Evolutionary conservation across 2,888 invertebrate genomes (phyloP).

Genomic region (Coelopa pilipes): DNA sequence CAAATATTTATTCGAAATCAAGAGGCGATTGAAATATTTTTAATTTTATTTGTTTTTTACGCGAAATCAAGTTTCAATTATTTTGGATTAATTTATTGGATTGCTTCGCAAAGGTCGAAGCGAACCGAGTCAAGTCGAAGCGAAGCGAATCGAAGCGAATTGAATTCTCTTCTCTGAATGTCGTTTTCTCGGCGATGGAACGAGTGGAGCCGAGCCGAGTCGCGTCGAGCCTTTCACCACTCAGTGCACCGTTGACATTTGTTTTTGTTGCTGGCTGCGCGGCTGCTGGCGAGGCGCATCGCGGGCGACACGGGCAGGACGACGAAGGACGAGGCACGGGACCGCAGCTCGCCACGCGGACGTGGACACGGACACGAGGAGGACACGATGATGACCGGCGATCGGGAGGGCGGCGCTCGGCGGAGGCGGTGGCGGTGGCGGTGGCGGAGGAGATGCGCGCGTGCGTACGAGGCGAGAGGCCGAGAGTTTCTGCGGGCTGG

Average conservation of each 20-base stretch:
- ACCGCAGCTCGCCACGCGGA: not conserved
- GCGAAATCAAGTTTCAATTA: not conserved
- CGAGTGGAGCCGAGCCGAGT: constrained; percentile 64
- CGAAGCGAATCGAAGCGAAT: too few species aligned
- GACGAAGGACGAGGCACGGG: not conserved
- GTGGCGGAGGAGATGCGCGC: constrained; percentile 44
- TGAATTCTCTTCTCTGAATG: constrained; percentile 11
- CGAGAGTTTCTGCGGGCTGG: constrained; percentile 50
- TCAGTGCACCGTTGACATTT: constrained; percentile 62
- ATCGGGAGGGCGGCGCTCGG: not conserved
- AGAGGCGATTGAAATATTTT: not conserved
- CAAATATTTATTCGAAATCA: constrained; percentile 10
- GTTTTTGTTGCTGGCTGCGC: constrained; percentile 12
- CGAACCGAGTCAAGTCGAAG: too few species aligned
- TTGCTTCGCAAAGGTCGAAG: not conserved
- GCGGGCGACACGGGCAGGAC: too few species aligned
- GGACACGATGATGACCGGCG: constrained; percentile 25
- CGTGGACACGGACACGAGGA: not conserved
- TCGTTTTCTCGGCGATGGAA: constrained; percentile 59
- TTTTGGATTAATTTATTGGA: not conserved
- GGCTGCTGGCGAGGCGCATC: not conserved
- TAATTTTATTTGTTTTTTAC: not conserved
- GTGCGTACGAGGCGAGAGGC: constrained; percentile 52
- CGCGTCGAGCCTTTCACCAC: constrained; percentile 62
- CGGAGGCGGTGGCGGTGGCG: not conserved